Evolutionary conservation across 1,140 invertebrate genomes (phyloP).

Genomic region (Brachionus koreanus): DNA sequence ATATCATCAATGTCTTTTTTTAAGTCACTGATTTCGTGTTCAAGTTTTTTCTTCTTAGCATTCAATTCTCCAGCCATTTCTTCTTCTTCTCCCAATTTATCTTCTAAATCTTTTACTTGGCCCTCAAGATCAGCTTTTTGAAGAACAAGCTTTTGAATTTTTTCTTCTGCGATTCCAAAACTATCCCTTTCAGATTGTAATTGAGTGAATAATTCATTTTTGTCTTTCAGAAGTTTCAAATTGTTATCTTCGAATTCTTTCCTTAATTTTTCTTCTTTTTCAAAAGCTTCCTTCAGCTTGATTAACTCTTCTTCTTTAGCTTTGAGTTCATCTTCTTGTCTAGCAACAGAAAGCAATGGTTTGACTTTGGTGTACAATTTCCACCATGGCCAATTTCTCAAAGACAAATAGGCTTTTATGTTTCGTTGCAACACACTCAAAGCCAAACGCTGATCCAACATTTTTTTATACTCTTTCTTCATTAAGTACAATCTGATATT

Average conservation of each 20-base stretch:
- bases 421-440: conserved; percentile 94
- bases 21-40: conserved; percentile 81
- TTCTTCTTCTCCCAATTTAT: conserved; percentile 88
- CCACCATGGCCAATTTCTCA: too few relatives aligned
- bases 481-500: conserved; percentile 81
- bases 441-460: conserved; percentile 95
- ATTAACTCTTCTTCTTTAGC: conserved; percentile 89
- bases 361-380: too few relatives aligned
- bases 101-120: conserved; percentile 92
- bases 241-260: conserved; percentile 93
- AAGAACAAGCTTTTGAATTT: conserved; percentile 80
- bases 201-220: conserved; percentile 78
- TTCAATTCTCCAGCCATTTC: conserved; percentile 85
- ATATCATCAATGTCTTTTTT: conserved; percentile 96
- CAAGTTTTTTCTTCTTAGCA: conserved; percentile 90
- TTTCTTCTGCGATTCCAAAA: conserved; percentile 79
- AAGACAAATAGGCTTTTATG: too few relatives aligned
- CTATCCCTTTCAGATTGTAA: conserved; percentile 78
- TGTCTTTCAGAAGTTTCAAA: conserved; percentile 74
- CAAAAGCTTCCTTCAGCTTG: conserved; percentile 86
- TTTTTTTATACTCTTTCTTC: conserved; percentile 85
- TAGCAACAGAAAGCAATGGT: too few relatives aligned
- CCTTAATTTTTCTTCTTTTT: conserved; percentile 87
- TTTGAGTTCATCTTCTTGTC: too few relatives aligned
- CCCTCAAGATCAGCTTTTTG: conserved; percentile 94